Conservation (phyloP, 2,888 invertebrate species). For the Stenchaetothrips biformis region DNA sequence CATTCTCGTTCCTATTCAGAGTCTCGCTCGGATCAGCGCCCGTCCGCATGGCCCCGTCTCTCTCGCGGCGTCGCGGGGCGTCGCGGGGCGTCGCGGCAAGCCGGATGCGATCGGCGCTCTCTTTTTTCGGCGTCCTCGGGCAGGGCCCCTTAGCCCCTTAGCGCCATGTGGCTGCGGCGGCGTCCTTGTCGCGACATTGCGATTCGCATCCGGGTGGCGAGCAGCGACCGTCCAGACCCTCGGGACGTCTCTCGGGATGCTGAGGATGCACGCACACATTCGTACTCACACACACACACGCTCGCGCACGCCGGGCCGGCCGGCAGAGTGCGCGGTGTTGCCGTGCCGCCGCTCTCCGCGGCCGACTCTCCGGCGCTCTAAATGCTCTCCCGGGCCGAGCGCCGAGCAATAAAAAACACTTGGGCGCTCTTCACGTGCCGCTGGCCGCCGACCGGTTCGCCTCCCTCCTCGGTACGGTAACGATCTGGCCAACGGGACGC, state of each 20-base stretch:
- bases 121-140: neutral
- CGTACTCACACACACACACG: neutral
- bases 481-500: too few species aligned
- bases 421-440: neutral
- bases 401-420: too few species aligned
- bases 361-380: neutral
- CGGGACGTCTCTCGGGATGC: neutral
- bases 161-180: neutral
- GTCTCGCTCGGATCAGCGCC: too few species aligned
- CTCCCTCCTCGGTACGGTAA: too few species aligned
- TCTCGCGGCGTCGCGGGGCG: too few species aligned
- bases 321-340: neutral
- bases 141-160: neutral
- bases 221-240: too few species aligned
- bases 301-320: neutral
- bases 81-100: too few species aligned
- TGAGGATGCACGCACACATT: neutral
- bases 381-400: neutral
- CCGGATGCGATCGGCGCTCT: neutral
- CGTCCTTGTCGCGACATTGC: neutral
- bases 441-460: neutral
- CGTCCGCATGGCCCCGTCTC: too few species aligned
- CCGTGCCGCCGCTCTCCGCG: neutral
- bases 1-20: too few species aligned
- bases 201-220: neutral